Evolutionary conservation across 1,140 invertebrate genomes (phyloP), one percentile per base, ranked within the genome.

Genomic region (Heliconius hewitsoni): DNA sequence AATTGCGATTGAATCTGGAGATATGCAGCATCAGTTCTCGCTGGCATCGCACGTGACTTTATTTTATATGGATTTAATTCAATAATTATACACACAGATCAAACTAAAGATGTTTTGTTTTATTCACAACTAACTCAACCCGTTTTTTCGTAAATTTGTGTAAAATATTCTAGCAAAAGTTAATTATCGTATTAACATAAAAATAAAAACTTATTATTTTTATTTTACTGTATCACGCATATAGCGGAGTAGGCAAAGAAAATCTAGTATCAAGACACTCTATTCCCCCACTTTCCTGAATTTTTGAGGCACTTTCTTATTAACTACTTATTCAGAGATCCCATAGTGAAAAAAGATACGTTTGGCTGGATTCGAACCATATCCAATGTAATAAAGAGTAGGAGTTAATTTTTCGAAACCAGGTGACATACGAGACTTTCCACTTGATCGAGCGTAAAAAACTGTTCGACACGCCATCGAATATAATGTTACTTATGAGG

Each of bases 401-500:
- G 55, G 42, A 77, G 23, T 70, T n/a, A 74, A 73, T 80, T 83
- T 81, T 82, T 72, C 74, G 71, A 86, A 84, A 88, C 85, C 88
- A 90, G 87, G 87, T 92, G 91, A 89, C 86, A 93, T 77, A 85
- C 84, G 90, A 93, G 84, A 89, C 90, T 90, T 94, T 94, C 89
- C 83, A 91, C 87, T 92, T 86, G 87, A 81, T 87, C 82, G 83
- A 93, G 90, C 91, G 87, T 91, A 91, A 94, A 91, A 92, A 90
- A 89, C 84, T 85, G 87, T 85, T 89, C 82, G 87, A 82, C 92
- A 90, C 90, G 87, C 88, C 79, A 89, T 84, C 74, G 72, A 80
- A 86, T 91, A 89, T 93, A 87, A 81, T 81, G 85, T 93, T 93
- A 89, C 91, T 82, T 76, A 79, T 71, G 60, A 37, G 60, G 46